Evolutionary conservation across 2,797 vertebrate species (phyloP).

Genomic region (Cryptoblepharus egeriae): DNA sequence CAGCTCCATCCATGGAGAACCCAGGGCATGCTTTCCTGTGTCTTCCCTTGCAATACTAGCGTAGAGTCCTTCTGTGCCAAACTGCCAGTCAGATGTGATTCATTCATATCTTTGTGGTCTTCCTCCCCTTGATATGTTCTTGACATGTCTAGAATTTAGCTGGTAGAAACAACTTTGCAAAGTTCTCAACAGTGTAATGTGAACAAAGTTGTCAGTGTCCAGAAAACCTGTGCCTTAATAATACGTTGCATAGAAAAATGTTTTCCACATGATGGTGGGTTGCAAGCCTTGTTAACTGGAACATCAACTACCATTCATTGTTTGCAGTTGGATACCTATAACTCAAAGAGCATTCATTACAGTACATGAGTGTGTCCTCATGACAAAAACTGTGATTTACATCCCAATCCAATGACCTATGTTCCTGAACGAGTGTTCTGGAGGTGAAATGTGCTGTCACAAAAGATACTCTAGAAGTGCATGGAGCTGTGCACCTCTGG

Average conservation of each 20-base stretch:
- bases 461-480: no score
- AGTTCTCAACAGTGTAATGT: not conserved
- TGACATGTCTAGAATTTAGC: not conserved
- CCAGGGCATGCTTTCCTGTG: not conserved
- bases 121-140: not conserved
- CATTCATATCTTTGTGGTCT: not conserved
- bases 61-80: not conserved
- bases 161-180: not conserved
- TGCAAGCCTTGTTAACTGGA: not conserved
- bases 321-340: accelerated
- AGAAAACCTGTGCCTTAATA: not conserved
- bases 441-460: no score
- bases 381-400: not conserved
- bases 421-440: no score
- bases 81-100: not conserved
- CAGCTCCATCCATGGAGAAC: not conserved
- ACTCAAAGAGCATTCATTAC: slow-evolving; percentile 25
- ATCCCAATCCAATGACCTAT: no score
- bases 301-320: slow-evolving; percentile 19
- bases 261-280: not conserved
- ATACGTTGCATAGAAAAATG: not conserved
- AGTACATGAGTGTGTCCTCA: not conserved
- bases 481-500: no score
- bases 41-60: not conserved
- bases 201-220: not conserved